Evolutionary conservation across 2,113 vertebrate genomes (phyloP).

Genomic region (Piprites chloris): DNA sequence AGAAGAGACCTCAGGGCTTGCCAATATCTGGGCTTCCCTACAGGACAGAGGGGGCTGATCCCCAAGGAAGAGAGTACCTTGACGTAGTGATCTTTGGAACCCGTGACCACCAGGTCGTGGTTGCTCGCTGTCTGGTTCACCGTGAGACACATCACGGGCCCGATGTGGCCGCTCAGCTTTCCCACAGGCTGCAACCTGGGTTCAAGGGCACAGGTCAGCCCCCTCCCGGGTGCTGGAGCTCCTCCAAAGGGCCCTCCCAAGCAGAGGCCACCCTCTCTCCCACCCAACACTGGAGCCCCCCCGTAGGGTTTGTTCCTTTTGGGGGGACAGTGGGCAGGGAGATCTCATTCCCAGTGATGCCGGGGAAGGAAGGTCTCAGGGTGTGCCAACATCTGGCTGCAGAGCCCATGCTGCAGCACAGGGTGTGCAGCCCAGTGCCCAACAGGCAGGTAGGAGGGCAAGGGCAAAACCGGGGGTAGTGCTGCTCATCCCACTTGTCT

Average conservation of each 20-base stretch:
- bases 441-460: neutral
- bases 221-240: neutral
- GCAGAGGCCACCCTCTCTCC: neutral
- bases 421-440: neutral
- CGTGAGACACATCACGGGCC: constrained; percentile 94
- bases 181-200: constrained; percentile 87
- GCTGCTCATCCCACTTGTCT: neutral
- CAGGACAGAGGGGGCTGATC: neutral
- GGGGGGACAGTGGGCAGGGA: neutral
- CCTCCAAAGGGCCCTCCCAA: neutral
- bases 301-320: accelerated
- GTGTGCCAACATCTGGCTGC: neutral
- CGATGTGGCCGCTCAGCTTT: constrained; percentile 93
- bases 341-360: neutral
- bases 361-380: accelerated
- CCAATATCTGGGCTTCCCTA: neutral
- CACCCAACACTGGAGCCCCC: no score
- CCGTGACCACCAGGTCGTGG: constrained; percentile 94
- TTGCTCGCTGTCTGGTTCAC: constrained; percentile 85
- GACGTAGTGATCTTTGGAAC: constrained; percentile 96
- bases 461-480: neutral
- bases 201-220: neutral
- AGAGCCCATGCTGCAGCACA: neutral
- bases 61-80: constrained; percentile 77
- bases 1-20: neutral